phyloP scores from a whole-genome alignment of 30 jellyfish, hydroid and myxozoan species.

The Cassiopea andromeda region DNA sequence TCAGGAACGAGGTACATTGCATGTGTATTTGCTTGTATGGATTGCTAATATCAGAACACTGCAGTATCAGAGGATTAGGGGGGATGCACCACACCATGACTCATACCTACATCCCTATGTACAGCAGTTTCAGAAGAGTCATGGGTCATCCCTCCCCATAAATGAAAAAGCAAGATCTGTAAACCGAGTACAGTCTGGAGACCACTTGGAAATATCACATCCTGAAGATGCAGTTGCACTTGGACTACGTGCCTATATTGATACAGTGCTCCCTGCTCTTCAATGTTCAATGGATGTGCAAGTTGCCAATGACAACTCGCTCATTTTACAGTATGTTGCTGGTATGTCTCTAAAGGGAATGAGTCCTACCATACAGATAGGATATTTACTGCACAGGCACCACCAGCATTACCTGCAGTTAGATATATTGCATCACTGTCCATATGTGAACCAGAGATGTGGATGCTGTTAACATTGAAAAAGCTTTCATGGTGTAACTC shows the following conservation, averaged over 20 bases:
- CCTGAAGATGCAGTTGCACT: slow-evolving; percentile 25
- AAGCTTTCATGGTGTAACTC: slow-evolving; percentile 18
- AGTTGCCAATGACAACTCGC: slow-evolving; percentile 34
- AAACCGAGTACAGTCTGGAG: not conserved
- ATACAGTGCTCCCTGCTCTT: slow-evolving; percentile 46
- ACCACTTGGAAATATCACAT: not conserved
- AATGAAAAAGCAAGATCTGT: not conserved
- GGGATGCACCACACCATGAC: not conserved
- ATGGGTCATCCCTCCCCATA: slow-evolving; percentile 1
- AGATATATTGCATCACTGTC: not conserved
- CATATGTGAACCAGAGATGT: slow-evolving; percentile 47
- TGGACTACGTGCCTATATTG: slow-evolving; percentile 37
- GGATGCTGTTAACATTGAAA: not conserved
- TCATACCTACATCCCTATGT: not conserved
- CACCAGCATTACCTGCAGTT: slow-evolving; percentile 11
- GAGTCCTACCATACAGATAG: slow-evolving; percentile 9
- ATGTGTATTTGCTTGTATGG: slow-evolving; percentile 7
- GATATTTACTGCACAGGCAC: not conserved
- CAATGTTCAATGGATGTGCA: slow-evolving; percentile 58
- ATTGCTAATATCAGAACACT: not conserved
- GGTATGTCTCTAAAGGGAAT: slow-evolving; percentile 26
- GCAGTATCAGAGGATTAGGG: not conserved
- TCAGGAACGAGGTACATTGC: slow-evolving; percentile 39
- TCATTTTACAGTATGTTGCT: slow-evolving; percentile 53
- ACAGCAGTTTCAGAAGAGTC: not conserved